phyloP scores from a whole-genome alignment of 2,113 vertebrate genomes.

The Oenanthe oenanthe region DNA sequence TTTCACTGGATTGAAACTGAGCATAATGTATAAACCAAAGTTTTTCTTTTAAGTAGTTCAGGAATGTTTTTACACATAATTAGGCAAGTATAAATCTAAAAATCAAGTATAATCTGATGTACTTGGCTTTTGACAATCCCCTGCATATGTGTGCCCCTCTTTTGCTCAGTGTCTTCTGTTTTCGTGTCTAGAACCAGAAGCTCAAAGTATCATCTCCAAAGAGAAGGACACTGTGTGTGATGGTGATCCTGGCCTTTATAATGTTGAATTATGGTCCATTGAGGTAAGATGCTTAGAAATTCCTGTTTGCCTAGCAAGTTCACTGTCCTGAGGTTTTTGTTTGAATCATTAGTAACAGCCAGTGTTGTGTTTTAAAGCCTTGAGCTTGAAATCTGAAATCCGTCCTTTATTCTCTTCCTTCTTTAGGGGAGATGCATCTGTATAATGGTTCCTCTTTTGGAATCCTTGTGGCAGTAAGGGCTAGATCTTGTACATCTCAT shows the following conservation, averaged over 20 bases:
- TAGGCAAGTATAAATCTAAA: not conserved
- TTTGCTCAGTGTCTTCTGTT: not conserved
- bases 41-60: not conserved
- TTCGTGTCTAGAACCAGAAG: conserved; percentile 81
- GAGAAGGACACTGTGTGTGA: conserved; percentile 88
- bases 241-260: conserved; percentile 87
- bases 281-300: conserved; percentile 77
- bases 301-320: not conserved
- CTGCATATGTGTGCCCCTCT: not conserved
- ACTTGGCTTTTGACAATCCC: not conserved
- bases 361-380: not conserved
- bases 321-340: not conserved
- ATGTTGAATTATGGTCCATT: conserved; percentile 83
- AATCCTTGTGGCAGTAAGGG: not conserved
- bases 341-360: not conserved
- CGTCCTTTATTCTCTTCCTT: not conserved
- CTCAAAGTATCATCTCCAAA: conserved; percentile 87
- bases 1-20: not conserved
- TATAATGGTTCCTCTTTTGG: not conserved
- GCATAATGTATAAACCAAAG: not conserved
- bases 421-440: not conserved
- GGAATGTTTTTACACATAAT: not conserved
- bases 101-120: not conserved
- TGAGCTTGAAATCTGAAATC: not conserved
- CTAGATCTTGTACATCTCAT: not conserved